Evolutionary conservation across 2,797 vertebrate species (phyloP), one percentile per base, ranked within the genome.

Genomic region (Loris lydekkerianus): DNA sequence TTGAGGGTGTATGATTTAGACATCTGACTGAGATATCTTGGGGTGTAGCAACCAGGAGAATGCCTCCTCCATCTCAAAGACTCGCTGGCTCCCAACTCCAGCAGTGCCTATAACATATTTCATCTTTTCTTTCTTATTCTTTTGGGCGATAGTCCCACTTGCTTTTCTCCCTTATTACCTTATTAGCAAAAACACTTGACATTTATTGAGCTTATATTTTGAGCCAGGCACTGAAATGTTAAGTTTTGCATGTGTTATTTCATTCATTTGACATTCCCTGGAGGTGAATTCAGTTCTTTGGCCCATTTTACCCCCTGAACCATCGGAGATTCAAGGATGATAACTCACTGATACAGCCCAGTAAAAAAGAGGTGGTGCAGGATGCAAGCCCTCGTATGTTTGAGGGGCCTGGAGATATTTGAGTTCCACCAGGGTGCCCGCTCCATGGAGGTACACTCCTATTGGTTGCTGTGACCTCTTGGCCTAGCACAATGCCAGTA

Each of bases 141-240:
- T 97, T 94, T 84, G 93, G 61, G 34, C 70, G 89, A 60, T 46
- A 60, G 10, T 70, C 69, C 56, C 14, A 43, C 20, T 93, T 96
- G 40, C 82, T 61, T 92, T 93, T 84, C 53, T 65, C 43, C 67
- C 53, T 83, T 96, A 72, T 78, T 75, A 86, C 80, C 60, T 88
- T 91, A 65, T 92, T 91, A 94, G 58, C 60, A 80, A 89, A 95
- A 61, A 31, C 18, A 43, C 14, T 65, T 94, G 91, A 83, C 86
- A 82, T 86, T 91, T 82, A 56, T 69, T 61, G 83, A 95, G 43
- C 53, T 89, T 82, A 49, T 63, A 21, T 89, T 95, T 83, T 97
- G 82, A 97, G 53, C 53, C 73, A 91, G 89, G 20, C 31, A n/a
- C 69, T 58, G 29, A 93, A 94, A 93, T 58, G 37, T 40, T 67